Percentiles rank a stretch among this genome's conserved stretches.
phyloP scores from a whole-genome alignment of 2,797 vertebrate species.

The Myiothlypis chrysogaster region DNA sequence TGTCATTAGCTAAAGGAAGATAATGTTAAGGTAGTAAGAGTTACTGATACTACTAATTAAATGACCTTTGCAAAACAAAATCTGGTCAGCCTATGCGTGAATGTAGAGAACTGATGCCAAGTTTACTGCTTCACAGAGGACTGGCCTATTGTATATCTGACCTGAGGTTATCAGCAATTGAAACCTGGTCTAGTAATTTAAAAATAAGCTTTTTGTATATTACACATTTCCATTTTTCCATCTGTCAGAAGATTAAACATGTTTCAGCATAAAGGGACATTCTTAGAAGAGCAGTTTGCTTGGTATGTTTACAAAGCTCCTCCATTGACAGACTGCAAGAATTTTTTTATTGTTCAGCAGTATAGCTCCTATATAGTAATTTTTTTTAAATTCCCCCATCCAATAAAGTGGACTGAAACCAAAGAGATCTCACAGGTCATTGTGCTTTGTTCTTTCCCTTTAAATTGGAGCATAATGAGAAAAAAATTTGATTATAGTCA shows the following conservation, averaged over 20 bases:
- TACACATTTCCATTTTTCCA: background rate
- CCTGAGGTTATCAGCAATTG: background rate
- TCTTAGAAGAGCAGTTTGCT: background rate
- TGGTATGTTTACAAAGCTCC: background rate
- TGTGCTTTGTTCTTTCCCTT: background rate
- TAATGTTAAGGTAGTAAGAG: constrained; percentile 39
- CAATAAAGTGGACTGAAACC: background rate
- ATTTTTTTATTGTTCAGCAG: background rate
- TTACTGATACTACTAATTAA: constrained; percentile 58
- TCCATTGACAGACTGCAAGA: background rate
- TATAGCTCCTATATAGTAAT: background rate
- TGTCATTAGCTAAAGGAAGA: constrained; percentile 63
- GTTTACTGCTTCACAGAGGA: background rate
- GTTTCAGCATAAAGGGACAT: background rate
- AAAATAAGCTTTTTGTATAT: constrained; percentile 31
- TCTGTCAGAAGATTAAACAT: background rate
- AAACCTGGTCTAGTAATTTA: constrained; percentile 23
- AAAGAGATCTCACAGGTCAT: background rate
- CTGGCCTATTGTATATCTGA: constrained; percentile 43
- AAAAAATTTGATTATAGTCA: background rate
- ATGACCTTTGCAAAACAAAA: constrained; percentile 47
- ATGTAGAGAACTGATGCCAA: background rate
- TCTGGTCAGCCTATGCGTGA: background rate
- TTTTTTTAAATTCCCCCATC: background rate
- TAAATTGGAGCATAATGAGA: background rate